Percentiles rank a stretch among this genome's conserved stretches.
Conservation (phyloP, 2,797 vertebrate genomes). For the Cyclura pinguis region DNA sequence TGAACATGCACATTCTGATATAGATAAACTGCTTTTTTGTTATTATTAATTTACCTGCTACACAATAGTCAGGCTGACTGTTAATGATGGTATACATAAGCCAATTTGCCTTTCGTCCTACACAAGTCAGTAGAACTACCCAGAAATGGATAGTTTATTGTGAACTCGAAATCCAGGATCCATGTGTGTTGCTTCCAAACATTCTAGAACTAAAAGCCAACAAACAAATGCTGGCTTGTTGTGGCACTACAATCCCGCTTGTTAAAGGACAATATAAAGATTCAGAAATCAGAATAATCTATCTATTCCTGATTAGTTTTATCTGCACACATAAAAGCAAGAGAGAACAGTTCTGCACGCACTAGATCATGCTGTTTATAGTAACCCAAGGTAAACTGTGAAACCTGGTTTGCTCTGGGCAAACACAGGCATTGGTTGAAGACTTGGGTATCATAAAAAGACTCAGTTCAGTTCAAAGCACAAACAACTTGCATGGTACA, state of each 20-base stretch:
- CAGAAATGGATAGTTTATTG: neutral
- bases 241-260: neutral
- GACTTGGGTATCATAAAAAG: neutral
- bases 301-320: neutral
- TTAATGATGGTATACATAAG: neutral
- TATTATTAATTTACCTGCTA: neutral
- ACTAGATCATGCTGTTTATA: neutral
- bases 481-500: neutral
- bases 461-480: neutral
- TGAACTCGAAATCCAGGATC: neutral
- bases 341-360: neutral
- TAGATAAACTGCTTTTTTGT: conserved; percentile 23
- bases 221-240: neutral
- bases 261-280: neutral
- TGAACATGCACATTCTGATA: neutral
- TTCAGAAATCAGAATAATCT: neutral
- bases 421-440: neutral
- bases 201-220: neutral
- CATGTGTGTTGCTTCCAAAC: neutral
- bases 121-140: neutral
- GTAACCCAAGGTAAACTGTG: neutral
- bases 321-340: neutral
- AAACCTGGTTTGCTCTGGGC: neutral
- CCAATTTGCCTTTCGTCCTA: neutral
- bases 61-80: neutral